These are phyloP conservation scores for Mylabris phalerata DNA, from an alignment of 1,140 invertebrate species.

Conservation along the genomic window DNA sequence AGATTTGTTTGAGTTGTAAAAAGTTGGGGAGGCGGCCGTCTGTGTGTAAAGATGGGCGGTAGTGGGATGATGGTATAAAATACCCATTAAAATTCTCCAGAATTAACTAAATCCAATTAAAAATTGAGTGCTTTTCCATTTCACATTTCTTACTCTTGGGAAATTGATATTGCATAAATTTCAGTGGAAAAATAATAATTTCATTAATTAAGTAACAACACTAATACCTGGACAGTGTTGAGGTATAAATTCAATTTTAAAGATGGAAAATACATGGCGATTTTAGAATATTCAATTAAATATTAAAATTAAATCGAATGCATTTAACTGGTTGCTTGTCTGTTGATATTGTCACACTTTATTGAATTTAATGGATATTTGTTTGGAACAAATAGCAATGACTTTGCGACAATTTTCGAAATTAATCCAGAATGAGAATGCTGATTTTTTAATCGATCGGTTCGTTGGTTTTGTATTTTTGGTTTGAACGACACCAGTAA, in stretches of 20 bases:
- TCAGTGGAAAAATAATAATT: slow-evolving; percentile 26
- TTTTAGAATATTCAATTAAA: slow-evolving; percentile 2
- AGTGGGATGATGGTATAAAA: slow-evolving; percentile 38
- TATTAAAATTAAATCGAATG: slow-evolving; percentile 15
- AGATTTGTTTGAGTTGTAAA: slow-evolving; percentile 35
- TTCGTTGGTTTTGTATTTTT: too few relatives aligned
- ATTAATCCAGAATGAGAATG: too few relatives aligned
- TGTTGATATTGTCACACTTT: background rate
- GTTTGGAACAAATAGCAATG: too few relatives aligned
- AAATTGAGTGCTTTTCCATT: slow-evolving; percentile 45
- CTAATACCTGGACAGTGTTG: slow-evolving; percentile 13
- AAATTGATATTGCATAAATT: slow-evolving; percentile 27
- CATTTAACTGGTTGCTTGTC: slow-evolving; percentile 17
- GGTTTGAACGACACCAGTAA: too few relatives aligned
- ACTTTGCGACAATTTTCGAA: too few relatives aligned
- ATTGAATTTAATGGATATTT: too few relatives aligned
- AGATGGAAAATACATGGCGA: slow-evolving; percentile 1
- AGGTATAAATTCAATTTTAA: slow-evolving; percentile 21
- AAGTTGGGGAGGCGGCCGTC: slow-evolving; percentile 12
- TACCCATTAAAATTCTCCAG: slow-evolving; percentile 44
- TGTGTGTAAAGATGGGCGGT: slow-evolving; percentile 3
- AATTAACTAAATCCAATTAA: slow-evolving; percentile 45
- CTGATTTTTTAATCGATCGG: too few relatives aligned
- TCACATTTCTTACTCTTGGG: slow-evolving; percentile 22
- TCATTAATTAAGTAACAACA: slow-evolving; percentile 32